These are phyloP conservation scores for Elaphurus davidianus DNA, from an alignment of 2,113 vertebrate species.

Conservation along the genomic window DNA sequence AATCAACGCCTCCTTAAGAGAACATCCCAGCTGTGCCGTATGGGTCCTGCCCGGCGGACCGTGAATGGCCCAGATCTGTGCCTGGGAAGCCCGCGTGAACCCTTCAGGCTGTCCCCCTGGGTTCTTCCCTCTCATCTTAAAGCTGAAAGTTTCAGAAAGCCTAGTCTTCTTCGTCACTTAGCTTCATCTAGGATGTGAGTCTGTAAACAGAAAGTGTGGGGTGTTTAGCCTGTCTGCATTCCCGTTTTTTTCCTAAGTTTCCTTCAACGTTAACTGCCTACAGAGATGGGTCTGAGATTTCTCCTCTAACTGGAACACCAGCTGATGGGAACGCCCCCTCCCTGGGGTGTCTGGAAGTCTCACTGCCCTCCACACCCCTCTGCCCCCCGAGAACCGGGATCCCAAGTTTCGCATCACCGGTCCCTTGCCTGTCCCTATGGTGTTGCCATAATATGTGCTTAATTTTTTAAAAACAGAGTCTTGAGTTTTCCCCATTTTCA, in stretches of 20 bases:
- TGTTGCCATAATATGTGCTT: background rate
- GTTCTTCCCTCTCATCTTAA: slow-evolving; percentile 57
- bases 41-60: slow-evolving; percentile 41
- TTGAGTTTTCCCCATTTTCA: background rate
- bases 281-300: background rate
- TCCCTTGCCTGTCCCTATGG: background rate
- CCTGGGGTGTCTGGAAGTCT: background rate
- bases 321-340: background rate
- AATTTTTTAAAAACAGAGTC: background rate
- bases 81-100: slow-evolving; percentile 47
- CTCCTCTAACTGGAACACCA: background rate
- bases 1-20: slow-evolving; percentile 48
- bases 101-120: slow-evolving; percentile 35
- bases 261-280: background rate
- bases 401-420: rapidly evolving
- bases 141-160: slow-evolving; percentile 50
- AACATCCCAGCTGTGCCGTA: background rate
- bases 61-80: background rate
- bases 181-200: slow-evolving; percentile 10
- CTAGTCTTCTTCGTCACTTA: background rate
- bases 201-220: slow-evolving; percentile 1
- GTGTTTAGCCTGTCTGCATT: slow-evolving; percentile 31
- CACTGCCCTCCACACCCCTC: background rate
- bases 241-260: background rate
- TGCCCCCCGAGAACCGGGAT: background rate